A percentile compares a stretch with the other conserved stretches of the same genome.
phyloP scores from a whole-genome alignment of 2,797 vertebrate species.

The Cryptoprocta ferox region DNA sequence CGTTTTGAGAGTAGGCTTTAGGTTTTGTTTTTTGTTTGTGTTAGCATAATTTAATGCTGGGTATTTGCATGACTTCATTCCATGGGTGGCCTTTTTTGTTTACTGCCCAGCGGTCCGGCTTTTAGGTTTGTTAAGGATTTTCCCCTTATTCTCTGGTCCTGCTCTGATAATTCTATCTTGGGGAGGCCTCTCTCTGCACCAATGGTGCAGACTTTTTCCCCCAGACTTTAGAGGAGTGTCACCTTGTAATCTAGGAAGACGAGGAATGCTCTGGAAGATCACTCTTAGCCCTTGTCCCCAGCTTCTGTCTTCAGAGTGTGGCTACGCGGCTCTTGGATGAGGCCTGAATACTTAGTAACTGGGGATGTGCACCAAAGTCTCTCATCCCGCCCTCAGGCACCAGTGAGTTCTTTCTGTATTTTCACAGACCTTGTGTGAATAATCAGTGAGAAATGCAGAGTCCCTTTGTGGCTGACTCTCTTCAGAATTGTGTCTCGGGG shows the following conservation, averaged over 20 bases:
- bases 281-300: neutral
- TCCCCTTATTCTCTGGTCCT: neutral
- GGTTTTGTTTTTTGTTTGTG: neutral
- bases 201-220: neutral
- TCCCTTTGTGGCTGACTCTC: neutral
- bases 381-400: neutral
- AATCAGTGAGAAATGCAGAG: neutral
- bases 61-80: neutral
- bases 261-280: neutral
- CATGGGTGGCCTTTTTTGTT: neutral
- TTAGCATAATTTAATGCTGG: neutral
- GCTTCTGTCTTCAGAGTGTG: neutral
- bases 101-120: neutral
- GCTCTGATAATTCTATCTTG: neutral
- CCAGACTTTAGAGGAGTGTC: neutral
- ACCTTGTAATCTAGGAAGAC: neutral
- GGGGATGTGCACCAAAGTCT: neutral
- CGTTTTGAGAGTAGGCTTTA: neutral
- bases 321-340: fast-evolving
- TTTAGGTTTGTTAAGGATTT: neutral
- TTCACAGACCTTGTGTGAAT: neutral
- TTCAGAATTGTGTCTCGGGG: neutral
- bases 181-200: neutral
- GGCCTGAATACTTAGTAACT: neutral
- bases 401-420: neutral